Conservation (phyloP, 2,797 vertebrate species). For the Halcyon leucocephala region DNA sequence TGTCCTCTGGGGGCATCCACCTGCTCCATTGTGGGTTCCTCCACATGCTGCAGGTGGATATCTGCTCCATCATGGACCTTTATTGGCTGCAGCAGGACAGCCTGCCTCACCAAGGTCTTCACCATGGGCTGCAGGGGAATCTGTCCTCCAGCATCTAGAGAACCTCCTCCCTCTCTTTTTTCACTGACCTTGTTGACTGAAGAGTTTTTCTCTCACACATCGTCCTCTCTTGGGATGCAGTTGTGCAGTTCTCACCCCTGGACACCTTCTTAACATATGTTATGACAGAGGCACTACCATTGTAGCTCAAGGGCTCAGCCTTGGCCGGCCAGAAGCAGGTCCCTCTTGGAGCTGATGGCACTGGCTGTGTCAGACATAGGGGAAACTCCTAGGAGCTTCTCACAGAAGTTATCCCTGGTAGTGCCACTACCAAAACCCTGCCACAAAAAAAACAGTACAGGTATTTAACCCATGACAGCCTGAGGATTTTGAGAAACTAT, state of each 20-base stretch:
- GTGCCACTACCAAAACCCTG: not conserved
- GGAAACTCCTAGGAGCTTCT: not conserved
- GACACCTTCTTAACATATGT: not conserved
- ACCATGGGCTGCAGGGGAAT: not conserved
- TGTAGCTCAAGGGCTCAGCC: fast-evolving
- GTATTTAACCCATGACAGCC: not conserved
- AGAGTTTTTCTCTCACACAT: not conserved
- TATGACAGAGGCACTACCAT: not conserved
- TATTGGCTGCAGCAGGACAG: not conserved
- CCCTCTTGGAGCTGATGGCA: not conserved
- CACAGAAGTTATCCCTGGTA: not conserved
- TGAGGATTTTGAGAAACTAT: not conserved
- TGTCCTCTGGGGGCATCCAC: not conserved
- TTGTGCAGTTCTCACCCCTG: not conserved
- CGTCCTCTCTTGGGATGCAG: not conserved
- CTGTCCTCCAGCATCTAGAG: not conserved
- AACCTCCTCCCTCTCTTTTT: not conserved
- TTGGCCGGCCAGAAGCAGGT: not conserved
- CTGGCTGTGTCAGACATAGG: fast-evolving
- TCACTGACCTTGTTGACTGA: not conserved
- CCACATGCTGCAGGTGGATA: not conserved
- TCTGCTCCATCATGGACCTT: not conserved
- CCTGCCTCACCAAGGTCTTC: not conserved
- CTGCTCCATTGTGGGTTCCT: not conserved
- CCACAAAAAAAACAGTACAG: not conserved